A percentile compares a stretch with the other conserved stretches of the same genome.
These are phyloP conservation scores for Oreortyx pictus DNA, from an alignment of 2,797 vertebrate genomes.

Conservation along the genomic window DNA sequence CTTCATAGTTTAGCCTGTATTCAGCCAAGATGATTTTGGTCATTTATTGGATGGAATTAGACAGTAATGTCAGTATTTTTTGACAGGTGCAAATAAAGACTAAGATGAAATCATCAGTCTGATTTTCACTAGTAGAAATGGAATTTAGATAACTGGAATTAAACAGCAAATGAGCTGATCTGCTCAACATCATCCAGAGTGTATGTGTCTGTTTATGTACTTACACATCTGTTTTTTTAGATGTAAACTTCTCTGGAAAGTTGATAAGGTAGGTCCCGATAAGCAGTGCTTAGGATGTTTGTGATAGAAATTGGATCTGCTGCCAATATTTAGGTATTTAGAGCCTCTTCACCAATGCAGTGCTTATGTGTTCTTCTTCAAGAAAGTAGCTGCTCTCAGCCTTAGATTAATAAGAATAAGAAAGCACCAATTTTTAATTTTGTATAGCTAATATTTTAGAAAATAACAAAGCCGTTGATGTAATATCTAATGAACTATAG, in stretches of 20 bases:
- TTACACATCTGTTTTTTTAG: not conserved
- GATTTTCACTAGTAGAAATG: not conserved
- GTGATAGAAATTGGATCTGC: not conserved
- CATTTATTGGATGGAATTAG: not conserved
- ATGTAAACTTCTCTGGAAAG: slow-evolving; percentile 9
- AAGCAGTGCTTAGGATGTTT: not conserved
- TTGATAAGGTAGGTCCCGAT: not conserved
- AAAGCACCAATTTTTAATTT: slow-evolving; percentile 13
- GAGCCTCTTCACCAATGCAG: not conserved
- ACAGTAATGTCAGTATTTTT: not conserved
- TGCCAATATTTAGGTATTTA: slow-evolving; percentile 6
- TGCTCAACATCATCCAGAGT: not conserved
- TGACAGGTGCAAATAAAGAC: not conserved
- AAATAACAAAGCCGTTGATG: not conserved
- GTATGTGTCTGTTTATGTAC: not conserved
- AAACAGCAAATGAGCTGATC: not conserved
- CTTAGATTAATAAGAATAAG: not conserved
- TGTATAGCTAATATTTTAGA: slow-evolving; percentile 8
- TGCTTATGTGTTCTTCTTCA: not conserved
- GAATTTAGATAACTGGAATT: not conserved
- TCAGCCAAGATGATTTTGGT: not conserved
- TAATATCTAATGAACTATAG: not conserved
- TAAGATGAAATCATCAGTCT: not conserved
- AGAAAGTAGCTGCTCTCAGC: not conserved
- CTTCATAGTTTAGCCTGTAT: not conserved